Conservation (phyloP, 2,888 invertebrate genomes). For the Margaritifera margaritifera region DNA sequence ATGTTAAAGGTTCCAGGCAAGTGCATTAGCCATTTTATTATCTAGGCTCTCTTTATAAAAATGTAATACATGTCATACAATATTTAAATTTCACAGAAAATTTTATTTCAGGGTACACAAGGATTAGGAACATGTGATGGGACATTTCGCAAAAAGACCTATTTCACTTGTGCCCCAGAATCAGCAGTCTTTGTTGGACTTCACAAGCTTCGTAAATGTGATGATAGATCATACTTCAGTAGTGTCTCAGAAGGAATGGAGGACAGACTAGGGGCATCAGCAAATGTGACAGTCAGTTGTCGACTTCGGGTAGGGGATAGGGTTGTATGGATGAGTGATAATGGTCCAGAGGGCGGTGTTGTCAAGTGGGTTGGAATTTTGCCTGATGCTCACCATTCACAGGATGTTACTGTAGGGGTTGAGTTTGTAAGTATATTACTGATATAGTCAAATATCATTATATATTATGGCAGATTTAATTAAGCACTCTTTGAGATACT, state of each 20-base stretch:
- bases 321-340: slow-evolving; percentile 76
- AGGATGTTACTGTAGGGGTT: slow-evolving; percentile 76
- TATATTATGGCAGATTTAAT: too few species aligned
- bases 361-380: slow-evolving; percentile 76
- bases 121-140: slow-evolving; percentile 60
- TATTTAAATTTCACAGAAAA: too few species aligned
- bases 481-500: too few species aligned
- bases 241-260: slow-evolving; percentile 6
- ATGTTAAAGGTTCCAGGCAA: too few species aligned
- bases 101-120: slow-evolving; percentile 38
- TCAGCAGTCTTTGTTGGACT: slow-evolving; percentile 56
- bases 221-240: slow-evolving; percentile 3
- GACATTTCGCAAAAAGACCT: slow-evolving; percentile 42
- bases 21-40: too few species aligned
- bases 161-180: slow-evolving; percentile 50
- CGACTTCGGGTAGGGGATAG: slow-evolving; percentile 72
- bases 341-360: slow-evolving; percentile 74
- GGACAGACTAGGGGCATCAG: slow-evolving; percentile 3
- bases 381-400: slow-evolving; percentile 70
- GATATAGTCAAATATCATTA: too few species aligned
- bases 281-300: slow-evolving; percentile 5
- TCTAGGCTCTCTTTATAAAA: not conserved
- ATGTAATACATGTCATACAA: not conserved
- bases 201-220: slow-evolving; percentile 48
- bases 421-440: slow-evolving; percentile 75